phyloP scores from a whole-genome alignment of 2,113 vertebrate species.

The Oryctolagus cuniculus region mOryCun1.1 NC_091440.1:109747501-109748000 shows the following conservation, averaged over 20 bases:
- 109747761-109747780: constrained; percentile 94
- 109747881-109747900: constrained; percentile 92
- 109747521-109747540: not conserved
- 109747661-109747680: constrained; percentile 60
- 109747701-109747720: constrained; percentile 96
- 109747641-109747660: constrained; percentile 24
- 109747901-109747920: constrained; percentile 88
- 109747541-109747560: not conserved
- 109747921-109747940: constrained; percentile 88
- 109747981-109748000: constrained; percentile 85
- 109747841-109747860: constrained; percentile 96
- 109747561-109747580: constrained; percentile 32
- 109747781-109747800: constrained; percentile 94
- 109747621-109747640: constrained; percentile 8
- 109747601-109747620: not conserved
- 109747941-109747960: constrained; percentile 89
- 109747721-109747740: constrained; percentile 96
- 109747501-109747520: not conserved
- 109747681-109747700: constrained; percentile 93
- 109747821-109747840: constrained; percentile 88
- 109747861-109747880: constrained; percentile 93
- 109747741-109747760: constrained; percentile 92
- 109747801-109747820: constrained; percentile 91
- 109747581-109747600: not conserved
- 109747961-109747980: constrained; percentile 84